Base-by-base conservation (phyloP, 2,888 invertebrate genomes). In the Brachynemurus nebulosus region DNA sequence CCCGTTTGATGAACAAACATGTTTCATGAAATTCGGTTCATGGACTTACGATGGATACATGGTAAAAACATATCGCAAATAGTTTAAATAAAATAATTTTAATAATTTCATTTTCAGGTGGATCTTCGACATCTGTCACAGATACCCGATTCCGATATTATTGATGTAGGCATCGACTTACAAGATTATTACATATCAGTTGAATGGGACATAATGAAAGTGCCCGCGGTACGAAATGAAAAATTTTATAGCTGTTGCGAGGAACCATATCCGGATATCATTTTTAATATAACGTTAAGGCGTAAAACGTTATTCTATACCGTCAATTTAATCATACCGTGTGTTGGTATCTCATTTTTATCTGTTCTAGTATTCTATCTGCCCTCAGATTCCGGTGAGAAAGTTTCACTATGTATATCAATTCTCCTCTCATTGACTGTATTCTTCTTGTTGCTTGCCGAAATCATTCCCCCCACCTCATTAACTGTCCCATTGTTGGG, bases 281-380 rank as follows among this genome's bases (percentile, higher is more conserved):
- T 93, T 56, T 98, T 97, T 71, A 91, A 96, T 69, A 83, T 98
- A 59, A 93, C 93, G 50, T 71, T 95, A 48, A 73, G 93, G 55
- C 74, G 95, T 57, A 95, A 95, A 70, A 93, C 96, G 27, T 79
- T 96, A 49, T 96, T 96, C 72, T 96, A 96, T 72, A 95, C 93
- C 42, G 90, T 96, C 58, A 96, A 96, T 66, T 76, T 96, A 52
- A 95, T 96, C 59, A 91, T 95, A 58, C 96, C 95, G 44, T 96
- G 95, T 63, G 90, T 97, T 50, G 92, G 92, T 52, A 95, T 97
- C 61, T 92, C 92, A 48, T 92, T 93, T 66, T 78, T 98, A 51
- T 95, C 95, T 54, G 91, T 96, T 47, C 73, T 98, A 50, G 96
- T 96, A 51, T 97, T 97, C 70, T 97, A 97, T 67, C 71, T 97